Base-by-base conservation (phyloP, 2,113 vertebrate genomes). In the Bambusicola thoracicus region DNA sequence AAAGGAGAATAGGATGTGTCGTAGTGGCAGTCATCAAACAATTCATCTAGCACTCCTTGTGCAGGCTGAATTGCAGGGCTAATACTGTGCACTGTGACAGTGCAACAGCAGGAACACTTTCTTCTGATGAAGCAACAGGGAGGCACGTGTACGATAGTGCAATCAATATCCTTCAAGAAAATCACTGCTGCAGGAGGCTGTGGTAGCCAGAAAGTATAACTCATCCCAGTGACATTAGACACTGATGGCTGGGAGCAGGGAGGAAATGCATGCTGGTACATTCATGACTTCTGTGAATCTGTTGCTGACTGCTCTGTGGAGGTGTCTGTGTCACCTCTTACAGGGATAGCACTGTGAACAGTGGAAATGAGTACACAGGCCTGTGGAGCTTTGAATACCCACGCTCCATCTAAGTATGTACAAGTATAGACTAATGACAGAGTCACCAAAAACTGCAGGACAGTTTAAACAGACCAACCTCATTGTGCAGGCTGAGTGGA, bases 91-190 rank as follows among this genome's bases (percentile, higher is more conserved):
- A 62, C 66, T 0, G 0, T 30, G 49, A 68, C 72, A 46, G 41
- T 62, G 18, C 53, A 92, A 69, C 70, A 84, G 62, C 58, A 85
- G 81, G 27, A 84, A 65, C 72, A 49, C 32, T 92, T 93, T 61
- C 19, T 22, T 87, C 78, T 82, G 81, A 76, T 89, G 78, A 91
- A 89, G 81, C 67, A 76, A 80, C 46, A 74, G 49, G 38, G 24
- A 79, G 68, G 66, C 53, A 69, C 41, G 14, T 0, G 0, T 68
- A 49, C 0, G 3, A 59, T 25, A 66, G 66, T 49, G 63, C 72
- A 77, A 53, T 83, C 87, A 91, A 3, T 87, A 91, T 55, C 63
- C 74, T 34, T 74, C 44, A 3, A 87, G 41, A 85, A 93, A 89
- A 85, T 84, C 79, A 44, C 46, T 91, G 78, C 91, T 49, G 40